Evolutionary conservation across 2,888 invertebrate genomes (phyloP).

Genomic region (Stratiomys singularior): DNA sequence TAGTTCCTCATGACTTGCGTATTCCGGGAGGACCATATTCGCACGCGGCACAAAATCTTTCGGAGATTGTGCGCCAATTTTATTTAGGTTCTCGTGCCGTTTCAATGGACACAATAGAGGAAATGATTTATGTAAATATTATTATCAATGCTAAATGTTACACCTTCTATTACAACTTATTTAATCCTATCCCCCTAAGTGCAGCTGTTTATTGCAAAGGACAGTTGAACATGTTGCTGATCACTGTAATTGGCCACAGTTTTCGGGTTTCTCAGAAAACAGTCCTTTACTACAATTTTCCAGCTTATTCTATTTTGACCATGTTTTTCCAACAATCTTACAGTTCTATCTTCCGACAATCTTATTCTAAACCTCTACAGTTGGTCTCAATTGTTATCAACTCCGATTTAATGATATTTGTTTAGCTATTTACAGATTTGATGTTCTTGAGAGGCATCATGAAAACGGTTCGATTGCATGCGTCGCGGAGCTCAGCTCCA

Average conservation of each 20-base stretch:
- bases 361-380: too few species aligned
- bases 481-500: constrained; percentile 66
- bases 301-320: too few species aligned
- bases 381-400: too few species aligned
- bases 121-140: constrained; percentile 68
- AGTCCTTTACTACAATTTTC: too few species aligned
- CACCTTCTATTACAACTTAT: not conserved
- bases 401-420: constrained; percentile 42
- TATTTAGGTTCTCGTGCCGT: constrained; percentile 70
- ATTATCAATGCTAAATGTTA: not conserved
- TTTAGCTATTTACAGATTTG: constrained; percentile 71
- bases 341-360: too few species aligned
- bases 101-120: constrained; percentile 68
- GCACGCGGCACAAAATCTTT: constrained; percentile 64
- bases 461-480: constrained; percentile 67
- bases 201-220: too few species aligned
- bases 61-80: constrained; percentile 68
- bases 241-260: too few species aligned
- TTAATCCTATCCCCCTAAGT: too few species aligned
- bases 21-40: constrained; percentile 57
- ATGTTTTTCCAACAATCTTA: too few species aligned
- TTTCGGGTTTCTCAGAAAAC: too few species aligned
- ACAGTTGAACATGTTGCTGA: too few species aligned
- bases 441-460: constrained; percentile 72
- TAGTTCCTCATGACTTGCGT: constrained; percentile 69